phyloP scores from a whole-genome alignment of 2,797 vertebrate genomes.

The Phoeniculus purpureus region DNA sequence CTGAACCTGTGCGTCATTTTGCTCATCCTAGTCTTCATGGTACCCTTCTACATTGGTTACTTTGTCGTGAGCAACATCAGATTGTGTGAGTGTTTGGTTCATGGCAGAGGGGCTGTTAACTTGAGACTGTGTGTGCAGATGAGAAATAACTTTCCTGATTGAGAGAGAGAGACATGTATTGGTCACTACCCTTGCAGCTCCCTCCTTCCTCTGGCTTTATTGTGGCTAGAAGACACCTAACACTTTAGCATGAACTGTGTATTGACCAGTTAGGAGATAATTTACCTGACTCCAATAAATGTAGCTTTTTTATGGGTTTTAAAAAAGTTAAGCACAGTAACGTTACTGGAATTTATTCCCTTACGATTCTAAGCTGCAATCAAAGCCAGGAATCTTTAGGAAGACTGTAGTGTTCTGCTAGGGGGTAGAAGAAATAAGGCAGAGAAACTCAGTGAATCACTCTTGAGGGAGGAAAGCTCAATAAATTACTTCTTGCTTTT shows the following conservation, averaged over 20 bases:
- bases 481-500: neutral
- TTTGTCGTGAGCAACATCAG: conserved; percentile 98
- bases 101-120: neutral
- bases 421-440: neutral
- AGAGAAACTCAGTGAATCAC: neutral
- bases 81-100: conserved; percentile 85
- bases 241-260: neutral
- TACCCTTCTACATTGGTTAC: conserved; percentile 99
- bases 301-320: neutral
- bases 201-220: neutral
- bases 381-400: neutral
- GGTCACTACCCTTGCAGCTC: neutral
- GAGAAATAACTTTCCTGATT: neutral
- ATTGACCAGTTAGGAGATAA: neutral
- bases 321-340: neutral
- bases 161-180: neutral
- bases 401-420: neutral
- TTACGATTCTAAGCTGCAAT: neutral
- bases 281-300: neutral
- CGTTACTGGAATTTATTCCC: neutral
- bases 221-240: neutral
- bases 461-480: neutral
- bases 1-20: conserved; percentile 96
- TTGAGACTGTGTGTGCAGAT: neutral
- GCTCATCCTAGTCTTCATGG: conserved; percentile 95